Evolutionary conservation across 2,797 vertebrate species (phyloP).

Genomic region (Pelobates cultripes): DNA sequence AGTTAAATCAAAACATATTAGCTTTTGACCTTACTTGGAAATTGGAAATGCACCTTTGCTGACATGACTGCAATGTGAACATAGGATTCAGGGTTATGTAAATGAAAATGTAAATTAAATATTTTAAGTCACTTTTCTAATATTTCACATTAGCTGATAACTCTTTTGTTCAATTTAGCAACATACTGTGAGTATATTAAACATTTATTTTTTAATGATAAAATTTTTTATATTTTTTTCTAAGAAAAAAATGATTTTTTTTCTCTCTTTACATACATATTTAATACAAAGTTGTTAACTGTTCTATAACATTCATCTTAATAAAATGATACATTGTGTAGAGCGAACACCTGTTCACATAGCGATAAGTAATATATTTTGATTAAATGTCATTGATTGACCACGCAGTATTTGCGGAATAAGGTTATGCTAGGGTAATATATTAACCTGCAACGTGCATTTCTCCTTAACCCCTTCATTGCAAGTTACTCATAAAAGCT

Average conservation of each 20-base stretch:
- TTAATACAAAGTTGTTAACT: neutral
- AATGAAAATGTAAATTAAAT: conserved; percentile 27
- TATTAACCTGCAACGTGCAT: no score
- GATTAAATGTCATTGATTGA: neutral
- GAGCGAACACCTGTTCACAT: conserved; percentile 1
- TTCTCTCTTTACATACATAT: neutral
- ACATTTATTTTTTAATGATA: neutral
- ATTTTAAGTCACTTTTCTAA: neutral
- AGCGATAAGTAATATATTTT: conserved; percentile 20
- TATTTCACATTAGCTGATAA: conserved; percentile 10
- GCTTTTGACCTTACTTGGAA: conserved; percentile 27
- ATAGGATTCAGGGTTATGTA: neutral
- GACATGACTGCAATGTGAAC: conserved; percentile 18
- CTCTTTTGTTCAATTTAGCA: neutral
- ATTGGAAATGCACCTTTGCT: conserved; percentile 11
- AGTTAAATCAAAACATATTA: conserved; percentile 39
- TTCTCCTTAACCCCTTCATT: no score
- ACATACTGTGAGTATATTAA: neutral
- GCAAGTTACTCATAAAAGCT: no score
- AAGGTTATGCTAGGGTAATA: no score
- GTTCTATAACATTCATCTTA: neutral
- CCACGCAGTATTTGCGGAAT: no score
- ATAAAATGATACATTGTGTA: neutral
- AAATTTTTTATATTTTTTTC: neutral
- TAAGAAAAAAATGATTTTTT: neutral